A percentile compares a stretch with the other conserved stretches of the same genome.
These are phyloP conservation scores for Parasteatoda tepidariorum DNA, from an alignment of 1,140 invertebrate genomes.

Conservation along the genomic window DNA sequence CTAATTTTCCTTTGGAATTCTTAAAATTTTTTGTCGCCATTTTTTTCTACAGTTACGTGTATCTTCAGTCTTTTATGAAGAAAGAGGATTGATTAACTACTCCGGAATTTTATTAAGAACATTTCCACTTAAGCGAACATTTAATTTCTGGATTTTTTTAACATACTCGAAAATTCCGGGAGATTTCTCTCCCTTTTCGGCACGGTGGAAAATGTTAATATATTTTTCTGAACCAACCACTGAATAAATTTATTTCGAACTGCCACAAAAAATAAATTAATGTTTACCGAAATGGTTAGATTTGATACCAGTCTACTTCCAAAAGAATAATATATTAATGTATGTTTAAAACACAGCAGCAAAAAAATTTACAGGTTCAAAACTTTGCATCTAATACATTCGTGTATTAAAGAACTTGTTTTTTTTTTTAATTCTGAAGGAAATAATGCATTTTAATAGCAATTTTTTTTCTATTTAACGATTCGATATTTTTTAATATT, in stretches of 20 bases:
- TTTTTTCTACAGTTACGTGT: background rate
- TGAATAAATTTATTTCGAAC: background rate
- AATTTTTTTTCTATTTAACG: too few species aligned
- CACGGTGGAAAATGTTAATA: background rate
- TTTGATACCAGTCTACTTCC: background rate
- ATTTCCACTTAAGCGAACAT: background rate
- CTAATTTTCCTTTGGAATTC: background rate
- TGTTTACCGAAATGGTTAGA: background rate
- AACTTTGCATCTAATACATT: too few species aligned
- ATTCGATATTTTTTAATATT: too few species aligned
- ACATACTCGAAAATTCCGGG: background rate
- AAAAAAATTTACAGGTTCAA: too few species aligned
- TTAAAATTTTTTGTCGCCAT: background rate
- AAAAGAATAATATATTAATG: background rate
- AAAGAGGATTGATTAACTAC: slow-evolving; percentile 2
- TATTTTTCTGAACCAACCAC: background rate
- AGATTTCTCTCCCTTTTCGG: background rate
- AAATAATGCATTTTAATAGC: too few species aligned
- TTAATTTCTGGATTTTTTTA: background rate
- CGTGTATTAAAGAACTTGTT: too few species aligned
- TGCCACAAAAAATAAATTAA: background rate
- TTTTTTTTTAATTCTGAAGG: too few species aligned
- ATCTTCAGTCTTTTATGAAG: background rate
- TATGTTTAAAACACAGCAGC: background rate
- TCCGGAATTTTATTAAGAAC: background rate